A percentile compares a stretch with the other conserved stretches of the same genome.
These are phyloP conservation scores for Phoenicopterus ruber DNA, from an alignment of 2,113 vertebrate species.

Conservation along the genomic window DNA sequence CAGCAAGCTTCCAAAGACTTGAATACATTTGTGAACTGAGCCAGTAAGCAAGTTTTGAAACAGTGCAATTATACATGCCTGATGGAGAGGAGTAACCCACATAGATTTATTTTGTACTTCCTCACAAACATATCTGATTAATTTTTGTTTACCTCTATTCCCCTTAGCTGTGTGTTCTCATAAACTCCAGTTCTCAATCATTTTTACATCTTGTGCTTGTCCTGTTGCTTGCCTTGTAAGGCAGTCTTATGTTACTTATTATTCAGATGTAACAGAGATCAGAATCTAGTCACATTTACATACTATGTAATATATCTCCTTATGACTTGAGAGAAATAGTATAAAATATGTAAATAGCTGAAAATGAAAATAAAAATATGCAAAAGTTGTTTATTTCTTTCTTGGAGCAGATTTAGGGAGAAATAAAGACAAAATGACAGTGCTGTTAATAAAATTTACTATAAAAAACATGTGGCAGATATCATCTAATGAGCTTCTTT, in stretches of 20 bases:
- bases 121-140: constrained; percentile 1
- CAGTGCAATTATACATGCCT: background rate
- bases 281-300: background rate
- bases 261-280: background rate
- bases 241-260: background rate
- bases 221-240: background rate
- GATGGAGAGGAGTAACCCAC: background rate
- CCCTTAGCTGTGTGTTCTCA: background rate
- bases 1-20: background rate
- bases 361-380: background rate
- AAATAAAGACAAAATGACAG: background rate
- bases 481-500: background rate
- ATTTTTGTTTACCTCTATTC: constrained; percentile 10
- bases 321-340: background rate
- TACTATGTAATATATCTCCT: background rate
- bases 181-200: constrained; percentile 3
- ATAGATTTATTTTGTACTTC: background rate
- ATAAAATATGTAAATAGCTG: background rate
- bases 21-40: background rate
- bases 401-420: background rate
- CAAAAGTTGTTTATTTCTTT: background rate
- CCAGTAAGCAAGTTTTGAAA: background rate
- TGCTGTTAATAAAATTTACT: background rate
- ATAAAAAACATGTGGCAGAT: background rate
- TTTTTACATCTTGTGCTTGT: constrained; percentile 18